A percentile compares a stretch with the other conserved stretches of the same genome.
These are phyloP conservation scores for Tragelaphus scriptus DNA, from an alignment of 2,113 vertebrate species.

Conservation along the genomic window DNA sequence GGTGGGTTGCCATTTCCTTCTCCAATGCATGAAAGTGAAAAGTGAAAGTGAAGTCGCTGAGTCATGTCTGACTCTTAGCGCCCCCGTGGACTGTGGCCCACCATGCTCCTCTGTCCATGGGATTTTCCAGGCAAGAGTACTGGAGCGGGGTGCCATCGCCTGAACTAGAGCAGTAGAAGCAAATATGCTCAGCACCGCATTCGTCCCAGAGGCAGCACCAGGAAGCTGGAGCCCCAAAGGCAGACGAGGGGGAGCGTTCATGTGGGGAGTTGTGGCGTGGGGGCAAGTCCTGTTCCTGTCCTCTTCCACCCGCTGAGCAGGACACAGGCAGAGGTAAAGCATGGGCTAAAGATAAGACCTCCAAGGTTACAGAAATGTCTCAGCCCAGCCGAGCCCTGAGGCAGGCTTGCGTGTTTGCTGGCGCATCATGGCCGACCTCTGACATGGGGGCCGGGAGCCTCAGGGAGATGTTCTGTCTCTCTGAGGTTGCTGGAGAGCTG, in stretches of 20 bases:
- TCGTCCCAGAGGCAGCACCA: neutral
- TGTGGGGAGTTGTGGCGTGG: rapidly evolving
- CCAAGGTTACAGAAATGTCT: neutral
- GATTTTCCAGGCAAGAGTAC: no score
- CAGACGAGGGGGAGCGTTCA: neutral
- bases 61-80: no score
- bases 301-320: neutral
- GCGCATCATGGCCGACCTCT: no score
- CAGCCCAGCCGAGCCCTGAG: neutral
- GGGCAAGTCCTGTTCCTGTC: neutral
- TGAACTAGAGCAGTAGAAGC: no score
- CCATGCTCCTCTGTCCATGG: no score
- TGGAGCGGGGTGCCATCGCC: no score
- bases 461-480: neutral
- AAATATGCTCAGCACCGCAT: neutral
- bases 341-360: neutral
- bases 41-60: no score
- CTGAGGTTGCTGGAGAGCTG: neutral
- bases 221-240: neutral
- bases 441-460: rapidly evolving
- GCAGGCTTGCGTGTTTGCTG: neutral
- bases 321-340: neutral
- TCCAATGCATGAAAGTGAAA: no score
- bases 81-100: no score
- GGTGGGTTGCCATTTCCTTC: no score